phyloP scores from a whole-genome alignment of 1,140 invertebrate genomes.

The Drosophila biarmipes region DNA sequence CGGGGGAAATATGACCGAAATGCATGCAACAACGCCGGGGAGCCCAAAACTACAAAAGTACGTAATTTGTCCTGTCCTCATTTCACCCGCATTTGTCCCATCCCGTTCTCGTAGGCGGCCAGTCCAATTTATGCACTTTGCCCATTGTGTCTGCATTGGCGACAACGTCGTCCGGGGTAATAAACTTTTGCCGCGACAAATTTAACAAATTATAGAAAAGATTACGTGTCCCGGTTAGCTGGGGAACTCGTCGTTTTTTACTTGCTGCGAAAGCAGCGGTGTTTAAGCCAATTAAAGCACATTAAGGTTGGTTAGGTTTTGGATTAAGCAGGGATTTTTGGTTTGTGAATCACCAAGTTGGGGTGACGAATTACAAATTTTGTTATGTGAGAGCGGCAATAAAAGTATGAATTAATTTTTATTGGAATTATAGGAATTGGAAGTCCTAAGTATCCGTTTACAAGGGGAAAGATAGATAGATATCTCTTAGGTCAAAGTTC shows the following conservation, averaged over 20 bases:
- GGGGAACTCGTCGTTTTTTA: constrained; percentile 4
- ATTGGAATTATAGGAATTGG: no score
- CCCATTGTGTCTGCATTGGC: constrained; percentile 67
- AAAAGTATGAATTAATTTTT: no score
- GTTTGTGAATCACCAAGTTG: background rate
- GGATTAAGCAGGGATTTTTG: background rate
- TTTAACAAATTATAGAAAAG: constrained; percentile 82
- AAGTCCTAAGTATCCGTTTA: no score
- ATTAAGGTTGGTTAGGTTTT: constrained; percentile 33
- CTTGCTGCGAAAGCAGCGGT: background rate
- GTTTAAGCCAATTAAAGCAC: constrained; percentile 74
- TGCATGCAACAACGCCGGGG: constrained; percentile 56
- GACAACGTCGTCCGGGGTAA: constrained; percentile 62
- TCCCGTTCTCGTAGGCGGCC: constrained; percentile 44
- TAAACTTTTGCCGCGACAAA: constrained; percentile 81
- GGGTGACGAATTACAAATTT: no score
- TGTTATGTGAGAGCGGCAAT: no score
- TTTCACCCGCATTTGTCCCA: constrained; percentile 18
- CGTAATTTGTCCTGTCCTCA: constrained; percentile 68
- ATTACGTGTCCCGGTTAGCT: constrained; percentile 64
- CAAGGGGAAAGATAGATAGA: no score
- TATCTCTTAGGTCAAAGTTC: no score
- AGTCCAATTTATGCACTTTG: constrained; percentile 74
- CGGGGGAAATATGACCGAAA: constrained; percentile 65
- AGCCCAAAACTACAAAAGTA: constrained; percentile 49